A percentile compares a stretch with the other conserved stretches of the same genome.
phyloP scores from a whole-genome alignment of 92 coral and sea anemone species.

The Zoanthus sansibaricus region DNA sequence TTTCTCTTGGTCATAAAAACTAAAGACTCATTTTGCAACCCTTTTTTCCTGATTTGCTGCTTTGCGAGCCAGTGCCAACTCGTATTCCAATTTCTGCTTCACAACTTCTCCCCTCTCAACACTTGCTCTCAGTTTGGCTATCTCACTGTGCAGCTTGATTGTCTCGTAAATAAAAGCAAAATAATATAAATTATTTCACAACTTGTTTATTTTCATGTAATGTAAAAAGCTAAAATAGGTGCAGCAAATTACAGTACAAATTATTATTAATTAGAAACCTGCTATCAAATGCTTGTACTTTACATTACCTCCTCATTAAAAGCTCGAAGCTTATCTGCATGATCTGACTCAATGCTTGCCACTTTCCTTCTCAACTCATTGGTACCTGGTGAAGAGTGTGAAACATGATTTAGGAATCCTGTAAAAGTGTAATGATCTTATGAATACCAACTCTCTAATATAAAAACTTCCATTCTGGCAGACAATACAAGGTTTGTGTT shows the following conservation, averaged over 20 bases:
- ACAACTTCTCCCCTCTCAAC: constrained; percentile 96
- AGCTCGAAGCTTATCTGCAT: constrained; percentile 47
- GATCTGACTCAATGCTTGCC: constrained; percentile 43
- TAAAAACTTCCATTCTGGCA: not conserved
- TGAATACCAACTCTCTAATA: not conserved
- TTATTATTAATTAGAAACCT: not conserved
- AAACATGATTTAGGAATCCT: not conserved
- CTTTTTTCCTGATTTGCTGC: constrained; percentile 92
- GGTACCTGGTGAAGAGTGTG: not conserved
- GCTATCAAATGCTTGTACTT: not conserved
- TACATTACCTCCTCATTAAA: constrained; percentile 38
- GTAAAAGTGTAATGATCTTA: not conserved
- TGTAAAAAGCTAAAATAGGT: not conserved
- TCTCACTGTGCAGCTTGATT: constrained; percentile 84
- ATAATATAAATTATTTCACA: too few species aligned
- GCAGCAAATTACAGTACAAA: not conserved
- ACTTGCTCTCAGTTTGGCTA: constrained; percentile 85
- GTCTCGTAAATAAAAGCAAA: constrained; percentile 43
- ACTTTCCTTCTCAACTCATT: constrained; percentile 40
- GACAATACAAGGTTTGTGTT: not conserved
- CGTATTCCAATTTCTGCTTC: constrained; percentile 96
- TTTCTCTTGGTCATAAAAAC: too few species aligned
- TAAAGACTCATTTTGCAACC: too few species aligned
- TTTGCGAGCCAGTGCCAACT: constrained; percentile 86
- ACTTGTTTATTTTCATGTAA: too few species aligned